Percentiles rank a stretch among this genome's conserved stretches.
phyloP scores from a whole-genome alignment of 2,888 invertebrate genomes.

The Xylocampa areola region DNA sequence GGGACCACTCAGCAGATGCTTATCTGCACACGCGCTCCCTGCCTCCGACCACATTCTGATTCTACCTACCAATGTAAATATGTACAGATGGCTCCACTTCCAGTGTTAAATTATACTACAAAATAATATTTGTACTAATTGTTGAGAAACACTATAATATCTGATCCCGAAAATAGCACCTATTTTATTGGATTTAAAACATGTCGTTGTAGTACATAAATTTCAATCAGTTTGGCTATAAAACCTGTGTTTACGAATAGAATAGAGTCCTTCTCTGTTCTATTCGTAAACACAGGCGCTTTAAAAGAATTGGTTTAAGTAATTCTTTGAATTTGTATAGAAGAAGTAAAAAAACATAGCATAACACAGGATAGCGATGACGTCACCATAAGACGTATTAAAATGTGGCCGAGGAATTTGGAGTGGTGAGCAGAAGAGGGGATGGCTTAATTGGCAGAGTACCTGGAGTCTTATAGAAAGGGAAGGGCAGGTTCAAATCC shows the following conservation, averaged over 20 bases:
- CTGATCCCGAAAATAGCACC: neutral
- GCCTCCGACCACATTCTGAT: slow-evolving; percentile 68
- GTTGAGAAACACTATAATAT: slow-evolving; percentile 2
- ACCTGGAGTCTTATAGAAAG: too few species aligned
- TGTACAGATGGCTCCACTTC: slow-evolving; percentile 64
- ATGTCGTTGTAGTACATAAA: neutral
- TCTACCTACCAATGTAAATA: slow-evolving; percentile 66
- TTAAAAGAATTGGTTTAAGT: too few species aligned
- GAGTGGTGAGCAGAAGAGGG: too few species aligned
- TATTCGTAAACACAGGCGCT: too few species aligned
- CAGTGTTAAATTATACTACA: slow-evolving; percentile 24
- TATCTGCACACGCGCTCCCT: slow-evolving; percentile 81
- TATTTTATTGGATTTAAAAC: neutral
- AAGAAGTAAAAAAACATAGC: too few species aligned
- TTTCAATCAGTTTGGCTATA: neutral
- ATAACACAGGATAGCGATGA: too few species aligned
- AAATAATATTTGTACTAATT: slow-evolving; percentile 16
- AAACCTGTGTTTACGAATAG: neutral
- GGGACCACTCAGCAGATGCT: slow-evolving; percentile 89
- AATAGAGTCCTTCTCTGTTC: too few species aligned
- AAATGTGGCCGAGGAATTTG: too few species aligned
- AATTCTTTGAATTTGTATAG: too few species aligned
- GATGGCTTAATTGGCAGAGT: too few species aligned
- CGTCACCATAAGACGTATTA: too few species aligned
- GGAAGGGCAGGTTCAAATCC: too few species aligned